These are phyloP conservation scores for Metridium senile DNA, from an alignment of 92 coral and sea anemone genomes.

Conservation along the genomic window DNA sequence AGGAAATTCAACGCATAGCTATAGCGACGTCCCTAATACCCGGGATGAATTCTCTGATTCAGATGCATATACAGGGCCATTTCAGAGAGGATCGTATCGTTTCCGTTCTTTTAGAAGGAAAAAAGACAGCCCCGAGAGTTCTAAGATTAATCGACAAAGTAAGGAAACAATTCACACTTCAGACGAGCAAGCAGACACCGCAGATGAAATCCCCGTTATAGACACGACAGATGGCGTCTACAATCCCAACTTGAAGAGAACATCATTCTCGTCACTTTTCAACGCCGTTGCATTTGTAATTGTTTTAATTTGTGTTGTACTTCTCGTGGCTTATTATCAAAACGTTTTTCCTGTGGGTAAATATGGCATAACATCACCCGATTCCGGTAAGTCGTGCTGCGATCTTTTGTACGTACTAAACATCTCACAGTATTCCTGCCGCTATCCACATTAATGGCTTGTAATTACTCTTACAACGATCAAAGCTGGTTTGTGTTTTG, in stretches of 20 bases:
- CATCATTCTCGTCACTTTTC: constrained; percentile 29
- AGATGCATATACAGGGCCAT: constrained; percentile 47
- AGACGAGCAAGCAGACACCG: constrained; percentile 3
- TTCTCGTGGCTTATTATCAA: constrained; percentile 22
- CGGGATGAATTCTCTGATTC: constrained; percentile 38
- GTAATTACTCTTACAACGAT: not conserved
- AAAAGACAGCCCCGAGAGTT: constrained; percentile 41
- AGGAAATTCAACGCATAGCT: constrained; percentile 8
- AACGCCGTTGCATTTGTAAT: constrained; percentile 24
- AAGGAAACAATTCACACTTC: constrained; percentile 1
- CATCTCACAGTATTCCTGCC: not conserved
- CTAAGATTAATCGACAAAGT: constrained; percentile 6
- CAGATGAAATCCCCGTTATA: no score
- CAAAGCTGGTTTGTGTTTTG: not conserved
- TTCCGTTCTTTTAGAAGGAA: constrained; percentile 43
- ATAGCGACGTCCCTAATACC: not conserved
- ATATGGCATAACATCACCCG: constrained; percentile 19
- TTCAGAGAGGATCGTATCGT: constrained; percentile 43
- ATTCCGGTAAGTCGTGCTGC: constrained; percentile 1
- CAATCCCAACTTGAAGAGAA: constrained; percentile 5
- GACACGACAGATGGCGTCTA: constrained; percentile 42
- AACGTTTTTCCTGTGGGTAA: constrained; percentile 5
- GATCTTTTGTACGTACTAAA: not conserved
- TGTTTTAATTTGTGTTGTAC: constrained; percentile 33
- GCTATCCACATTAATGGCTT: not conserved